Evolutionary conservation across 2,113 vertebrate species (phyloP), one percentile per base, ranked within the genome.

Genomic region (Ochotona princeps): DNA sequence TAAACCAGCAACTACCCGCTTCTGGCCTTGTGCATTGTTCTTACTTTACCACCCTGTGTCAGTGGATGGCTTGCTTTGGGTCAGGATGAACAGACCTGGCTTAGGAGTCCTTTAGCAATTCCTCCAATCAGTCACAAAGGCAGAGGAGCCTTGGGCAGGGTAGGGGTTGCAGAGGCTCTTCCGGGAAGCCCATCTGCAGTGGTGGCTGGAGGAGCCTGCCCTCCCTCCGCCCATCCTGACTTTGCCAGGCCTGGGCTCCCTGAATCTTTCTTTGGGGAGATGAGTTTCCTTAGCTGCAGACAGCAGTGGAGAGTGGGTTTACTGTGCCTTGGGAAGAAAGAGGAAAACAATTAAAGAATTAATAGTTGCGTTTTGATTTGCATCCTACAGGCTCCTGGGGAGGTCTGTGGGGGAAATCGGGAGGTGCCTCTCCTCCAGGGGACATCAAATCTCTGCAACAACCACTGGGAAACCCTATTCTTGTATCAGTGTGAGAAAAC

Each of bases 361-460:
- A 91, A 78, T 94, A 87, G 95, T 83, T 90, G 81, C 96, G 79
- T 81, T 96, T 94, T 92, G 32, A 74, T 96, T 93, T 91, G 61
- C 44, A 75, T 66, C 78, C 86, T 93, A 4, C 5, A 0, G 81
- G 82, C 57, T 88, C 65, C 75, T 80, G n/a, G 82, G 49, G 66
- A 84, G 32, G n/a, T 85, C 80, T 89, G 61, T 83, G 81, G 67
- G 47, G 89, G 72, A 88, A 83, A 67, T 66, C 23, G 21, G 61
- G 70, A 32, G 69, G 15, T 13, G 3, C 61, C 35, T 80, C 75
- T 86, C 38, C 87, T 91, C 47, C 83, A 76, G 49, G 44, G 76
- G 80, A 82, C 70, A 9, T 26, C 78, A 35, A n/a, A 51, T 49
- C 5, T 1, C 30, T 0, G 8, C 18, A 2, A 21, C 47, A 73